phyloP scores from a whole-genome alignment of 2,888 invertebrate species.

The Galeruca laticollis region DNA sequence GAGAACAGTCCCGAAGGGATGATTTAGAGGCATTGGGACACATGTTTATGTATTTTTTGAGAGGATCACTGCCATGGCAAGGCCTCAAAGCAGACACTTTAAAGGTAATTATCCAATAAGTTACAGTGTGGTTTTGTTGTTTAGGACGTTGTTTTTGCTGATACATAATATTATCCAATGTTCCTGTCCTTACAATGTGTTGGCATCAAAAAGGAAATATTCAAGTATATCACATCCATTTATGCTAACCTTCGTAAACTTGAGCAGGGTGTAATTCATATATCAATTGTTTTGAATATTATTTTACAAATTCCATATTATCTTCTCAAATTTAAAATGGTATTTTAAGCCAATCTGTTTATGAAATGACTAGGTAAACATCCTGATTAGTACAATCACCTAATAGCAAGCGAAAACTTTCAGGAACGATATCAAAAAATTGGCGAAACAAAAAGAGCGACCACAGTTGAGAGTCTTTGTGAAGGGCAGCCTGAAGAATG shows the following conservation, averaged over 20 bases:
- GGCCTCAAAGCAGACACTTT: slow-evolving; percentile 99
- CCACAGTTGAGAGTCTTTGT: slow-evolving; percentile 94
- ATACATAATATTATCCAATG: background rate
- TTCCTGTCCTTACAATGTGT: too few species aligned
- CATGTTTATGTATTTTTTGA: slow-evolving; percentile 99
- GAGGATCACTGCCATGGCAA: slow-evolving; percentile 99
- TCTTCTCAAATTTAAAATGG: too few species aligned
- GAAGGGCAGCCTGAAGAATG: slow-evolving; percentile 93
- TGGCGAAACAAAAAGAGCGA: slow-evolving; percentile 98
- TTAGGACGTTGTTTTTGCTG: background rate
- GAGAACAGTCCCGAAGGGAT: slow-evolving; percentile 99
- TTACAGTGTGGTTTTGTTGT: background rate
- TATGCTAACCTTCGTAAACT: too few species aligned
- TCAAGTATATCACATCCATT: too few species aligned
- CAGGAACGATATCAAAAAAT: slow-evolving; percentile 99
- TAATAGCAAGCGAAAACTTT: slow-evolving; percentile 7
- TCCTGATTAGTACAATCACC: too few species aligned
- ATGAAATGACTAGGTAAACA: background rate
- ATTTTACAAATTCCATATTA: too few species aligned
- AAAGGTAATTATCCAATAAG: slow-evolving; percentile 68
- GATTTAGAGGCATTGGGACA: slow-evolving; percentile 99
- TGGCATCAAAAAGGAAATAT: too few species aligned
- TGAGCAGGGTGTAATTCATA: too few species aligned
- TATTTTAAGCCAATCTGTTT: background rate
- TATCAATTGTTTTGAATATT: too few species aligned